Evolutionary conservation across 2,113 vertebrate species (phyloP).

Genomic region (Pollachius pollachius): DNA sequence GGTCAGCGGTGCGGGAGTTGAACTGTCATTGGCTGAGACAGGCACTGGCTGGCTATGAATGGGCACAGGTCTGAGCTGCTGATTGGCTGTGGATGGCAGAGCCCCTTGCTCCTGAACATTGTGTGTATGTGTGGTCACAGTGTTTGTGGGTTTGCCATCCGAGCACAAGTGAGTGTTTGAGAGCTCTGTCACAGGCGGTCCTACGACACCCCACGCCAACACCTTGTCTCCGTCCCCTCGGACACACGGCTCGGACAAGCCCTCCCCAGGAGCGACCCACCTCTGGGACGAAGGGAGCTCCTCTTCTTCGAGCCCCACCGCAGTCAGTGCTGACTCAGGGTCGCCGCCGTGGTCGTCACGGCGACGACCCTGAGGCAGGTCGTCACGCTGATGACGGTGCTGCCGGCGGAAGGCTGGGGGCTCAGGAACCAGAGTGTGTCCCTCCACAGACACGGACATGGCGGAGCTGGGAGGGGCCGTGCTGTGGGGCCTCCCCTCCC

Average conservation of each 20-base stretch:
- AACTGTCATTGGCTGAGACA: slow-evolving; percentile 31
- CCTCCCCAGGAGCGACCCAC: not conserved
- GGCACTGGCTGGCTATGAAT: slow-evolving; percentile 59
- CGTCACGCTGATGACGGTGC: slow-evolving; percentile 31
- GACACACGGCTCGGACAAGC: no score
- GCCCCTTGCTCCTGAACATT: slow-evolving; percentile 6
- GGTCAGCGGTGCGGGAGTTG: slow-evolving; percentile 15
- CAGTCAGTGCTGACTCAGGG: no score
- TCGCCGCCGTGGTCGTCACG: slow-evolving; percentile 32
- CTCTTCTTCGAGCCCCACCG: no score
- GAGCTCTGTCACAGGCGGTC: slow-evolving; percentile 27
- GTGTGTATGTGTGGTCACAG: not conserved
- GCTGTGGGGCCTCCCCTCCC: no score
- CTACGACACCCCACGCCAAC: slow-evolving; percentile 51
- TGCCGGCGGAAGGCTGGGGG: slow-evolving; percentile 66
- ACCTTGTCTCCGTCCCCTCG: slow-evolving; percentile 21
- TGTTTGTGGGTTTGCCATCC: not conserved
- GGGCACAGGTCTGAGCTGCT: slow-evolving; percentile 39
- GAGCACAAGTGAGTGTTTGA: not conserved
- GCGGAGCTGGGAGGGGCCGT: no score
- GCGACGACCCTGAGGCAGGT: slow-evolving; percentile 3
- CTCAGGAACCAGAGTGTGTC: slow-evolving; percentile 73
- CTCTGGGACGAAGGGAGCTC: not conserved
- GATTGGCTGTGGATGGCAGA: slow-evolving; percentile 12
- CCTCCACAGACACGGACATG: slow-evolving; percentile 74